Conservation (phyloP, 2,113 vertebrate species). For the Lamprotornis superbus region DNA sequence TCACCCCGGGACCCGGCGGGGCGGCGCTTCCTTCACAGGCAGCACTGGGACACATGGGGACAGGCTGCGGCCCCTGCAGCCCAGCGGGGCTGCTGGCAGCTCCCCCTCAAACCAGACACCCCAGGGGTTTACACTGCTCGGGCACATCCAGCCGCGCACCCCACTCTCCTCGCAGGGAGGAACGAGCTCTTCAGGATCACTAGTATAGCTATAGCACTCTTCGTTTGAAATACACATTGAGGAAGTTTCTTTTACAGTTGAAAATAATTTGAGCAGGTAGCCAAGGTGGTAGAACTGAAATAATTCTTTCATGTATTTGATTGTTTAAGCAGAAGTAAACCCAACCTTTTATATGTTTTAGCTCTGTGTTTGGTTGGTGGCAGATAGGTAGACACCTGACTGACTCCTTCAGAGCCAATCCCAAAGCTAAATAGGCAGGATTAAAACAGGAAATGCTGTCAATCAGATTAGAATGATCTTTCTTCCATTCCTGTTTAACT, state of each 20-base stretch:
- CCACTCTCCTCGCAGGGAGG: background rate
- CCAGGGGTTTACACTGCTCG: accelerated
- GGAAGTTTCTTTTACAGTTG: background rate
- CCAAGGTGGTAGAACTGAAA: background rate
- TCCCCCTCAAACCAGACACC: background rate
- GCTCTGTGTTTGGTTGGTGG: background rate
- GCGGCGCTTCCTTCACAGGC: too few relatives aligned
- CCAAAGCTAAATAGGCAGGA: background rate
- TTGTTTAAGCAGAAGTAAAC: background rate
- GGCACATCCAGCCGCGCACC: background rate
- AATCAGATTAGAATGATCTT: background rate
- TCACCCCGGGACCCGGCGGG: background rate
- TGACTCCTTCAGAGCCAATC: background rate
- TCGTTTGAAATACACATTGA: accelerated
- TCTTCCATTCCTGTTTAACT: background rate
- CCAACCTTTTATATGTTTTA: too few relatives aligned
- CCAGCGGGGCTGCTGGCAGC: background rate
- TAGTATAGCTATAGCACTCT: accelerated
- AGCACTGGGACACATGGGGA: background rate
- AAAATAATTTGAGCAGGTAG: background rate
- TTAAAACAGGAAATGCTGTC: background rate
- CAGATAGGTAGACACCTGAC: background rate
- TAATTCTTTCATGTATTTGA: background rate
- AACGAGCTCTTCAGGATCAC: too few relatives aligned
- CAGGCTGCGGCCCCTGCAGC: background rate